These are phyloP conservation scores for Pristionchus fissidentatus DNA, from an alignment of 2,888 invertebrate genomes.

Conservation along the genomic window DNA sequence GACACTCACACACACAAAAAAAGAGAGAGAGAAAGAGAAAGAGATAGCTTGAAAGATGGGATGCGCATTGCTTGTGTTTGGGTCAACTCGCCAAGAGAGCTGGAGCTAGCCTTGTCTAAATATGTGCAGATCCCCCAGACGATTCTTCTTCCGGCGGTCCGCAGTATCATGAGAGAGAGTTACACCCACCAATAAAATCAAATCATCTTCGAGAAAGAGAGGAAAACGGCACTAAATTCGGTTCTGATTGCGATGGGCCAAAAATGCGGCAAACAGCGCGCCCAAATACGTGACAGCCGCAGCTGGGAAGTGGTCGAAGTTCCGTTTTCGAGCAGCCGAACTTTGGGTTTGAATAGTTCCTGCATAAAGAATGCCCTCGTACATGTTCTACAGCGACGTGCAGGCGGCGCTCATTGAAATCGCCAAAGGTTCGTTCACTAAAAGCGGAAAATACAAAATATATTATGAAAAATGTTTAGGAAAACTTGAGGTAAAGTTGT, in stretches of 20 bases:
- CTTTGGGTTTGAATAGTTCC: too few relatives aligned
- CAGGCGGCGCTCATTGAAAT: conserved; percentile 21
- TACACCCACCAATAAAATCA: not conserved
- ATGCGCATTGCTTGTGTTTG: not conserved
- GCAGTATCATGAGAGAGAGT: not conserved
- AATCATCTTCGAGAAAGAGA: not conserved
- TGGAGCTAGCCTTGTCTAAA: not conserved
- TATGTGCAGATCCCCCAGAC: not conserved
- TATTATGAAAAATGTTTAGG: too few relatives aligned
- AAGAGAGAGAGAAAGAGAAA: too few relatives aligned
- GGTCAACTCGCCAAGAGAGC: not conserved
- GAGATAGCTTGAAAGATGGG: not conserved
- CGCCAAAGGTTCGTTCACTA: conserved; percentile 12
- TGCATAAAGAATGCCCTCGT: conserved; percentile 35
- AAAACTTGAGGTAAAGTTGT: not conserved
- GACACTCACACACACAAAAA: too few relatives aligned
- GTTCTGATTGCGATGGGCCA: conserved; percentile 3
- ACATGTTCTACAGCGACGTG: conserved; percentile 38
- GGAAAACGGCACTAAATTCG: too few relatives aligned
- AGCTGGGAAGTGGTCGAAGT: not conserved
- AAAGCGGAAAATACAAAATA: too few relatives aligned
- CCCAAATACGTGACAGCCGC: not conserved
- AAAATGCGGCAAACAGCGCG: not conserved
- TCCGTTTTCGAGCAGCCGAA: not conserved
- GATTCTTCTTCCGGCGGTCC: too few relatives aligned